phyloP scores from a whole-genome alignment of 2,888 invertebrate species.

The Steinernema scapterisci region DNA sequence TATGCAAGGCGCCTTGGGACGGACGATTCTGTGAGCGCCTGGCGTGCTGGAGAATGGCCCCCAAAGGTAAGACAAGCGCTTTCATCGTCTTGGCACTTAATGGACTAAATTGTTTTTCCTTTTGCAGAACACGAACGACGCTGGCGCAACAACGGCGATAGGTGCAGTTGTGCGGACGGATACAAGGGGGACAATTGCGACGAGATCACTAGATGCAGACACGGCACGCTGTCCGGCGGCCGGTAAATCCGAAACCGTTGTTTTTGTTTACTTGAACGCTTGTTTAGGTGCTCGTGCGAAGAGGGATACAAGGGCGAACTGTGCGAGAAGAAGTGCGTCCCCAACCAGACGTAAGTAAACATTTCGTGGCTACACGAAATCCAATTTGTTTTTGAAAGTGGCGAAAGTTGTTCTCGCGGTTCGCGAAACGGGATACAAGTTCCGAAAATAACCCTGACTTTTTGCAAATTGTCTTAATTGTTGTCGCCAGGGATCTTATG shows the following conservation, averaged over 20 bases:
- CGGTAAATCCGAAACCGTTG: neutral
- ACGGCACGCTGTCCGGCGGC: slow-evolving; percentile 54
- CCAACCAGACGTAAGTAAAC: slow-evolving; percentile 57
- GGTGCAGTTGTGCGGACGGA: slow-evolving; percentile 57
- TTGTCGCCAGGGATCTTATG: too few species aligned
- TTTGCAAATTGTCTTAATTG: too few species aligned
- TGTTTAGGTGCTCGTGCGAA: slow-evolving; percentile 55
- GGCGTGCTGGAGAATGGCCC: slow-evolving; percentile 63
- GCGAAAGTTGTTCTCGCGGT: too few species aligned
- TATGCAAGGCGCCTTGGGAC: slow-evolving; percentile 64
- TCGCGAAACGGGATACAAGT: too few species aligned
- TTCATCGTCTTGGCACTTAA: neutral
- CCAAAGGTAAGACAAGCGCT: slow-evolving; percentile 39
- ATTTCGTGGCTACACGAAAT: neutral
- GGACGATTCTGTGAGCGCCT: slow-evolving; percentile 62
- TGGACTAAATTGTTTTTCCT: slow-evolving; percentile 4
- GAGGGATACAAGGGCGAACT: slow-evolving; percentile 62
- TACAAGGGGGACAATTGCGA: slow-evolving; percentile 62
- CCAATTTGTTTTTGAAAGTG: too few species aligned
- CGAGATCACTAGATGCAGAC: slow-evolving; percentile 51
- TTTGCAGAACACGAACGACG: slow-evolving; percentile 49
- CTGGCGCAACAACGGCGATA: slow-evolving; percentile 49
- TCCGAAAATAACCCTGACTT: too few species aligned
- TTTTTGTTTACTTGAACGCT: neutral
- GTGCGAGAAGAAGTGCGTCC: slow-evolving; percentile 59